Conservation (phyloP, 2,113 vertebrate genomes). For the Cairina moschata region DNA sequence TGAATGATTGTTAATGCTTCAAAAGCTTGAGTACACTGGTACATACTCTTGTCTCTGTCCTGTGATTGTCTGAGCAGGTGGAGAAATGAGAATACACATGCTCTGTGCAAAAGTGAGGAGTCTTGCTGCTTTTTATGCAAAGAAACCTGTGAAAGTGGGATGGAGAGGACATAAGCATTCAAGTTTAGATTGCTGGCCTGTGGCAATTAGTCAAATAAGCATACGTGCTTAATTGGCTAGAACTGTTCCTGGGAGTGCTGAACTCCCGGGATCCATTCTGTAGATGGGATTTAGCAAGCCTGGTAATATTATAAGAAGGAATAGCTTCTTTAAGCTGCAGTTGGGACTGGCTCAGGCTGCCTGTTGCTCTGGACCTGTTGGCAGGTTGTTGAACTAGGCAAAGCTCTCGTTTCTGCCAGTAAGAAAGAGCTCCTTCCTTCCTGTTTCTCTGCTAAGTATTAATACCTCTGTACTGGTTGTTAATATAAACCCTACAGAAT, state of each 20-base stretch:
- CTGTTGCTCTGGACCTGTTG: not conserved
- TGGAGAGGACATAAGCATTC: not conserved
- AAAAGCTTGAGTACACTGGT: not conserved
- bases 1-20: not conserved
- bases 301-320: not conserved
- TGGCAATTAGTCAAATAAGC: not conserved
- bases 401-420: not conserved
- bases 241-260: not conserved
- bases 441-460: not conserved
- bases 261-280: not conserved
- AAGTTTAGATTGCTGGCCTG: not conserved
- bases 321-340: not conserved
- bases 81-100: not conserved
- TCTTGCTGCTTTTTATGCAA: not conserved
- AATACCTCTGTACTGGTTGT: not conserved
- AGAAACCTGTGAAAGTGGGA: not conserved
- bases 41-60: not conserved
- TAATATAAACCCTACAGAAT: not conserved
- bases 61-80: not conserved
- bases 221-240: not conserved
- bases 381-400: not conserved
- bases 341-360: not conserved
- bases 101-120: not conserved
- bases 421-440: not conserved
- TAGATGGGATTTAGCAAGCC: not conserved